Evolutionary conservation across 2,113 vertebrate genomes (phyloP), one percentile per base, ranked within the genome.

Genomic region (Tetrao urogallus): DNA sequence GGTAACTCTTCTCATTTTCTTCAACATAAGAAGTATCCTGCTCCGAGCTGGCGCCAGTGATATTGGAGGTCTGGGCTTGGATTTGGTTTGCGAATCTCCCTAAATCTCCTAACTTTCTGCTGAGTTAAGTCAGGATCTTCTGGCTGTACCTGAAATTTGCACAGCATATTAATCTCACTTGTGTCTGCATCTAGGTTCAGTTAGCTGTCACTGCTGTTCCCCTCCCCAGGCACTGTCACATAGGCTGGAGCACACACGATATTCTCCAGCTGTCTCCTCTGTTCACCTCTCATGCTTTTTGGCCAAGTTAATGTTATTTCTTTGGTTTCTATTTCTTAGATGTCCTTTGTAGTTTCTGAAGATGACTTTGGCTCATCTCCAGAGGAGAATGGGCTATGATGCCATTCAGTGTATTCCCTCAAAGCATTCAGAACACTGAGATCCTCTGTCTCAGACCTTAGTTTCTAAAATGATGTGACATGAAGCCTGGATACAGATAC

Each of bases 401-500:
- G 38, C 34, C 88, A 72, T 83, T 92, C 87, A 74, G 34, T 52
- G 2, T 43, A 25, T 47, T 91, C 72, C 84, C 86, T 71, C 65
- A 83, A 63, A 91, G 85, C 45, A 71, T 43, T 47, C 75, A 52
- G 78, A 10, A 22, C 47, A 65, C 78, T 73, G 8, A 52, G 72
- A 74, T 65, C 84, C 38, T 43, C 30, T 47, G 45, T 74, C 52
- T 50, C 79, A 66, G 0, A 0, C 38, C 81, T 91, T 75, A 47
- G 89, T 95, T 89, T 89, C 76, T 77, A 64, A 57, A 81, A n/a
- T 9, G 30, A 17, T 63, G 42, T 80, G 69, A 88, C 80, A 88
- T 38, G 40, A 42, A 93, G 67, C 61, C 65, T 94, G 36, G 32
- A 32, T 22, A 19, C 2, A 74, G 82, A 74, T 16, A 2, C 6